Base-by-base conservation (phyloP, 1,140 invertebrate genomes). In the Dendroctonus ponderosae region DNA sequence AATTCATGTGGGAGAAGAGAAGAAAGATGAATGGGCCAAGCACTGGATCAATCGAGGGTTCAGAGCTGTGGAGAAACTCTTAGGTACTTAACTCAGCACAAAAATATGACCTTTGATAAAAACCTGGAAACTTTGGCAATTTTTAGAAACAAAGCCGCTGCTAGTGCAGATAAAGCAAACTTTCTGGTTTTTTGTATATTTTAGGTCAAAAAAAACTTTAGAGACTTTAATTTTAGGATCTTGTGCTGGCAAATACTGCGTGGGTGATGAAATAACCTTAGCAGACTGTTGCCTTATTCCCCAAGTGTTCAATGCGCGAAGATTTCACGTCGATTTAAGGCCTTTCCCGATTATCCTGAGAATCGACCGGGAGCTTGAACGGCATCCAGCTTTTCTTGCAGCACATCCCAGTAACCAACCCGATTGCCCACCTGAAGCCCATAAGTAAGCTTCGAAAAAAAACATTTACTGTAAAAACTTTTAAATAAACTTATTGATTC, bases 261-360 rank as follows among this genome's bases (percentile, higher is more conserved):
- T 97, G 3, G 96, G 96, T 3, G 93, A 99, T 81, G 86, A 92
- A 70, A 87, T 98, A 41, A 94, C 95, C 0, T 80, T 98, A 74
- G 96, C 96, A 38, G 97, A 99, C 79, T 93, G 94, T 72, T 98
- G 93, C 76, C 82, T 98, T 26, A 91, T 98, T 49, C 95, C 96
- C 54, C 96, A 98, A 84, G 91, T 79, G 12, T 77, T 77, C 67
- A 75, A 75, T 52, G 72, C 76, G 7, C 59, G 72, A 52, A 71
- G 92, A 80, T 98, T 96, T 81, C 90, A 93, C 72, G 93, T 98
- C 0, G 93, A 97, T 77, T 81, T 97, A 74, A 85, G 88, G 68
- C 87, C 89, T 0, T 98, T 93, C 79, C 95, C 96, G 11, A 93
- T 88, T 51, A 96, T 97, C 69, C 80, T 90, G 38, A 85, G 92